Conservation (phyloP, 2,888 invertebrate species). For the Mesochorus sp. region DNA sequence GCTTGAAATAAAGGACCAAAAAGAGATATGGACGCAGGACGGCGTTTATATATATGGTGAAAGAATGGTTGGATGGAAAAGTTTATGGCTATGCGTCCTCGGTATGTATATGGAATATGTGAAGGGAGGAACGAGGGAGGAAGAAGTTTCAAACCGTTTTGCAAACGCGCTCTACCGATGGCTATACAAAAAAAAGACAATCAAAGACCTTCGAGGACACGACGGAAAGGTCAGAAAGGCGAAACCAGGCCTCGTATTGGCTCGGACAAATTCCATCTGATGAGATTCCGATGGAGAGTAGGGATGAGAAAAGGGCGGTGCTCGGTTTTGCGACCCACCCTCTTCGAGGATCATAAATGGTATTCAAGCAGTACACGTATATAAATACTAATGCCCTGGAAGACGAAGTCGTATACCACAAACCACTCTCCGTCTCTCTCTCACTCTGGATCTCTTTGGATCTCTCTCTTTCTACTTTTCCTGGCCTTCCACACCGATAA, state of each 20-base stretch:
- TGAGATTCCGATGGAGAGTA: slow-evolving; percentile 19
- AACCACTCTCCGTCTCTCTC: slow-evolving; percentile 16
- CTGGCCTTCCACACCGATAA: slow-evolving; percentile 71
- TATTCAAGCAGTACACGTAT: slow-evolving; percentile 33
- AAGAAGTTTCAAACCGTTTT: too few species aligned
- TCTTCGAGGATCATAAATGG: slow-evolving; percentile 34
- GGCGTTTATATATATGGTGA: slow-evolving; percentile 8
- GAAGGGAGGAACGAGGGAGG: too few species aligned
- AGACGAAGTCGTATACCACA: slow-evolving; percentile 41
- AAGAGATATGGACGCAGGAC: not conserved
- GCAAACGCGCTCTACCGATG: too few species aligned
- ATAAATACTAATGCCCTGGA: slow-evolving; percentile 39
- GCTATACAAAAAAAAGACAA: too few species aligned
- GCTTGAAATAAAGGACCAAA: slow-evolving; percentile 44
- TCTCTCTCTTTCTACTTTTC: slow-evolving; percentile 68
- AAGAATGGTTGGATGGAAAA: slow-evolving; percentile 42
- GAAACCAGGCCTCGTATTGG: too few species aligned
- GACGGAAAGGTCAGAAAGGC: too few species aligned
- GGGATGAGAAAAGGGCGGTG: slow-evolving; percentile 59
- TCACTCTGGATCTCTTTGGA: not conserved
- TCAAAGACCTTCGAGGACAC: too few species aligned
- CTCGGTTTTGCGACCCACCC: slow-evolving; percentile 56
- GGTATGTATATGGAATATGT: slow-evolving; percentile 7
- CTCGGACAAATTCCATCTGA: too few species aligned
- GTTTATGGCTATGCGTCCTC: slow-evolving; percentile 34